Conservation (phyloP, 2,797 vertebrate genomes). For the Serranus cabrilla region DNA sequence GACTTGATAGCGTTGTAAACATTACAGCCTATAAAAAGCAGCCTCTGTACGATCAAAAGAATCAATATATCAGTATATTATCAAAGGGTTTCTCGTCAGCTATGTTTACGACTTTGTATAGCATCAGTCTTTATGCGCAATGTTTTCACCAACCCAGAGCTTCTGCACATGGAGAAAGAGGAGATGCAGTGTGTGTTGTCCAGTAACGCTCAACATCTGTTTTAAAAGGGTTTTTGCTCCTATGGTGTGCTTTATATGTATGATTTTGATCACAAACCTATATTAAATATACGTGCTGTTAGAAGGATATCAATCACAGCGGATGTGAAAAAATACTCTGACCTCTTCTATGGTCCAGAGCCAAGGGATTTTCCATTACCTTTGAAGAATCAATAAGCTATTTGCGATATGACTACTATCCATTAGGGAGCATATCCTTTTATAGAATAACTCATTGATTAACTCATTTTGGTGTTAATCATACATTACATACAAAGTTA, state of each 20-base stretch:
- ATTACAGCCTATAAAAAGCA: conserved; percentile 47
- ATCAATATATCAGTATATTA: conserved; percentile 38
- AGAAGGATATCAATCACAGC: conserved; percentile 51
- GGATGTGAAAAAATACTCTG: conserved; percentile 37
- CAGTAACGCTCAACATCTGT: conserved; percentile 56
- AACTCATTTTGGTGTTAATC: conserved; percentile 78
- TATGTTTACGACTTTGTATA: conserved; percentile 77
- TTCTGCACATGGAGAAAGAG: conserved; percentile 62
- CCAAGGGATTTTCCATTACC: conserved; percentile 59
- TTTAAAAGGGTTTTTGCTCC: conserved; percentile 46
- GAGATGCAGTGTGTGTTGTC: conserved; percentile 59
- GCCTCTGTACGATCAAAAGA: conserved; percentile 31
- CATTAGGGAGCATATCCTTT: conserved; percentile 72
- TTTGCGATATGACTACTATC: conserved; percentile 66
- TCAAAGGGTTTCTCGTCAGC: conserved; percentile 57
- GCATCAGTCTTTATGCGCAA: conserved; percentile 61
- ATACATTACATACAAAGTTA: conserved; percentile 66
- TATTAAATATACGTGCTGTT: conserved; percentile 53
- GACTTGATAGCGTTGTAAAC: conserved; percentile 35
- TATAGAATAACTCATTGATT: conserved; percentile 70
- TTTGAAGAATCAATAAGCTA: conserved; percentile 73
- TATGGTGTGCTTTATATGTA: conserved; percentile 62
- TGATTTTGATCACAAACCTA: conserved; percentile 42
- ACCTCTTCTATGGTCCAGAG: conserved; percentile 43
- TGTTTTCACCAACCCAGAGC: conserved; percentile 54